phyloP scores from a whole-genome alignment of 1,140 invertebrate genomes.

The Coelopa frigida region DNA sequence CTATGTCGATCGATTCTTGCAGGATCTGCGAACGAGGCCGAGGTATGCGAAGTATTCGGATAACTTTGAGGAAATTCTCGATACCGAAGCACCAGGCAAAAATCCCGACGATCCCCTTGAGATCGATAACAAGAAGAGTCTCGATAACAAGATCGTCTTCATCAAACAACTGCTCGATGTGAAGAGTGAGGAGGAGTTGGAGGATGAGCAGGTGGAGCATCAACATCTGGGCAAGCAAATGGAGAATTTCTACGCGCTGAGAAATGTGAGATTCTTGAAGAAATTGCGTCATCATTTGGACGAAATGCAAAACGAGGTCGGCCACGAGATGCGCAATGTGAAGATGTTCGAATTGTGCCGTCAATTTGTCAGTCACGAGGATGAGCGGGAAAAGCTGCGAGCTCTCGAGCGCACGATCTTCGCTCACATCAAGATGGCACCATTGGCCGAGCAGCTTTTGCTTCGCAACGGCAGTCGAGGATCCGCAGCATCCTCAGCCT shows the following conservation, averaged over 20 bases:
- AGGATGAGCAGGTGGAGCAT: slow-evolving; percentile 8
- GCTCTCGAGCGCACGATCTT: too few relatives aligned
- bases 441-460: slow-evolving; percentile 20
- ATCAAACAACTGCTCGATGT: slow-evolving; percentile 32
- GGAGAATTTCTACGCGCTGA: slow-evolving; percentile 24
- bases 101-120: too few relatives aligned
- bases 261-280: slow-evolving; percentile 27
- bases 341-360: slow-evolving; percentile 29
- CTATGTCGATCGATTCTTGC: slow-evolving; percentile 2
- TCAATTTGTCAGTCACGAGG: slow-evolving; percentile 20
- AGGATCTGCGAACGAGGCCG: background rate
- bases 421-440: slow-evolving; percentile 7
- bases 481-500: slow-evolving; percentile 9
- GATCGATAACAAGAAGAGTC: too few relatives aligned
- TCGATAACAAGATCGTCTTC: slow-evolving; percentile 25
- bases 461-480: slow-evolving; percentile 15
- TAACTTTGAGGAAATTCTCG: slow-evolving; percentile 16
- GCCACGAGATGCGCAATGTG: slow-evolving; percentile 30
- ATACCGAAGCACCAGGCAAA: too few relatives aligned
- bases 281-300: slow-evolving; percentile 21
- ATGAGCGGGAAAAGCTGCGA: background rate
- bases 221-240: too few relatives aligned
- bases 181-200: slow-evolving; percentile 2
- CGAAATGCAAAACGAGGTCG: slow-evolving; percentile 21
- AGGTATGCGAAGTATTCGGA: background rate